Base-by-base conservation (phyloP, 2,888 invertebrate genomes). In the Euzophera pinguis region DNA sequence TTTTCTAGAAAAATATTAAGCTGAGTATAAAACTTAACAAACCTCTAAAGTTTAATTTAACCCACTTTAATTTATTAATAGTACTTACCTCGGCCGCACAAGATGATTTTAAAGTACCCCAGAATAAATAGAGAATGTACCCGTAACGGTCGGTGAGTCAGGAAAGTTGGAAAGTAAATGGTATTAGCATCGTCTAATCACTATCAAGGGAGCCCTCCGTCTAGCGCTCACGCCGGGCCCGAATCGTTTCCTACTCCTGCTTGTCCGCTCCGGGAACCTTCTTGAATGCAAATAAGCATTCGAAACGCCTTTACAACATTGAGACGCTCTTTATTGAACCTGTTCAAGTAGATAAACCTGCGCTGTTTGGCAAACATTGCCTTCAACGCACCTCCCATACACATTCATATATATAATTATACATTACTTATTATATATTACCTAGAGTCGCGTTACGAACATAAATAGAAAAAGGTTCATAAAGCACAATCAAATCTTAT, bases 131-230 rank as follows among this genome's bases (percentile, higher is more conserved):
- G 78, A 72, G 64, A 72, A 80, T 74, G 78, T 81, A 84, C 81
- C 67, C 69, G 80, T 83, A 82, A 84, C 85, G 85, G 83, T 78
- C 77, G 81, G 82, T 78, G 81, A 84, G 81, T 78, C 81, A 81
- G 81, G 79, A 76, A 88, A 85, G 85, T 85, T 82, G 75, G 81
- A 85, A 87, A 86, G 86, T 88, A 87, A 88, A 88, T 84, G 88
- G 83, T 87, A 90, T 89, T 88, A 88, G 85, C 85, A 84, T 82
- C 81, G 84, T 81, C 81, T 89, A 89, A 90, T 90, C 86, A 86
- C 89, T 82, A 78, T 75, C 89, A 73, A 69, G 89, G 89, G 88
- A 88, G 85, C 84, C 69, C 69, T 88, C 69, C 66, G 75, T 81
- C 80, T 81, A 76, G 75, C 69, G 74, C 73, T 74, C 69, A 60